Conservation (phyloP, 2,797 vertebrate genomes). For the Botia kubotai region DNA sequence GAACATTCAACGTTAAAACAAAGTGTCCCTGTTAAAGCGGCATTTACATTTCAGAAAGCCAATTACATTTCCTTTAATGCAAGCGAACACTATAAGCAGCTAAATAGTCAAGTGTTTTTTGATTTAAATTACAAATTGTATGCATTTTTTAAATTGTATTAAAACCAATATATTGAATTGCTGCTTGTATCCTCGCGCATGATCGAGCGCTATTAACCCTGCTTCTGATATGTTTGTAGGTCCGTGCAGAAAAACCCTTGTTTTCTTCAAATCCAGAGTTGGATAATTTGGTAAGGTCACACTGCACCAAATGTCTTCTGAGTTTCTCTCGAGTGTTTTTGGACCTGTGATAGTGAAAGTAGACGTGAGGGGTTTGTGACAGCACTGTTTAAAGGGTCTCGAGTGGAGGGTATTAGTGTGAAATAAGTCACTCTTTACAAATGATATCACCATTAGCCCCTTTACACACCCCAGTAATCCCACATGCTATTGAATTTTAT, state of each 20-base stretch:
- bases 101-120: too few relatives aligned
- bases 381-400: constrained; percentile 63
- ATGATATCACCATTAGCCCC: constrained; percentile 75
- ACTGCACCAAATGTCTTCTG: constrained; percentile 48
- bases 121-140: neutral
- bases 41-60: constrained; percentile 27
- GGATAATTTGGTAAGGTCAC: constrained; percentile 97
- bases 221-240: constrained; percentile 81
- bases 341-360: constrained; percentile 55
- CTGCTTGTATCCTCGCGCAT: neutral
- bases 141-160: neutral
- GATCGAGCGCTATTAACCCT: constrained; percentile 64
- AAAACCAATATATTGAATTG: neutral
- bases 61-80: neutral
- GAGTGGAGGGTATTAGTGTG: constrained; percentile 67
- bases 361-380: constrained; percentile 67
- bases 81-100: neutral
- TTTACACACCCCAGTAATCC: constrained; percentile 1
- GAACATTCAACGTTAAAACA: too few relatives aligned
- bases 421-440: constrained; percentile 75
- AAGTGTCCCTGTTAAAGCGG: neutral
- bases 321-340: constrained; percentile 23
- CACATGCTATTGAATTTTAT: too few relatives aligned
- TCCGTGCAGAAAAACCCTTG: constrained; percentile 98
- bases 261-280: constrained; percentile 99